phyloP scores from a whole-genome alignment of 2,797 vertebrate genomes.

The Anolis apletophallus region DNA sequence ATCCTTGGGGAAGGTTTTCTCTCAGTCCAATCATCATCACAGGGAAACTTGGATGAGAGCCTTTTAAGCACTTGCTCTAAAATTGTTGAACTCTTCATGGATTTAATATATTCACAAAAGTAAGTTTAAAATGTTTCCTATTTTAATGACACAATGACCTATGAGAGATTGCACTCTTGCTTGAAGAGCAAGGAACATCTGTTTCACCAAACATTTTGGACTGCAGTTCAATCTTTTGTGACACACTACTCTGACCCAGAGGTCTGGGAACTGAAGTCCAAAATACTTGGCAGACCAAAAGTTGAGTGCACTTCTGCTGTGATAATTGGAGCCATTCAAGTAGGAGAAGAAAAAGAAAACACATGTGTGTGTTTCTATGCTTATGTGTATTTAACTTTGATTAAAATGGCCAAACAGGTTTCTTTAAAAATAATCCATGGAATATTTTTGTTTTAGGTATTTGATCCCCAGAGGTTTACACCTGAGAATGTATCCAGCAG shows the following conservation, averaged over 20 bases:
- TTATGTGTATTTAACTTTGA: background rate
- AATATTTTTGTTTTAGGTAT: conserved; percentile 30
- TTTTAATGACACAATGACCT: background rate
- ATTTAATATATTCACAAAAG: background rate
- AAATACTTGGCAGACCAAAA: too few relatives aligned
- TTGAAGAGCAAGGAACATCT: too few relatives aligned
- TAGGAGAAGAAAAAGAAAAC: background rate
- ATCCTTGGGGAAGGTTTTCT: too few relatives aligned
- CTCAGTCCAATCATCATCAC: too few relatives aligned
- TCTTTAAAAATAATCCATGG: background rate
- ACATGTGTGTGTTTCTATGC: background rate
- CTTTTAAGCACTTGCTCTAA: too few relatives aligned
- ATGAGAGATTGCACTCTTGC: background rate
- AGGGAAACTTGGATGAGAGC: too few relatives aligned
- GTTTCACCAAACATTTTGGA: too few relatives aligned
- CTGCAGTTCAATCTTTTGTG: too few relatives aligned
- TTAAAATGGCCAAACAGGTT: background rate
- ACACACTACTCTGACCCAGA: too few relatives aligned
- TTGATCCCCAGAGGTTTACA: conserved; percentile 48
- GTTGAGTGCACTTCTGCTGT: background rate
- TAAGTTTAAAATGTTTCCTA: background rate
- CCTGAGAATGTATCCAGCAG: conserved; percentile 34
- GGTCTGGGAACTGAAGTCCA: too few relatives aligned
- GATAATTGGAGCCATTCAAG: background rate
- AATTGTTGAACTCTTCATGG: background rate